phyloP scores from a whole-genome alignment of 2,888 invertebrate species.

The Lapara coniferarum region DNA sequence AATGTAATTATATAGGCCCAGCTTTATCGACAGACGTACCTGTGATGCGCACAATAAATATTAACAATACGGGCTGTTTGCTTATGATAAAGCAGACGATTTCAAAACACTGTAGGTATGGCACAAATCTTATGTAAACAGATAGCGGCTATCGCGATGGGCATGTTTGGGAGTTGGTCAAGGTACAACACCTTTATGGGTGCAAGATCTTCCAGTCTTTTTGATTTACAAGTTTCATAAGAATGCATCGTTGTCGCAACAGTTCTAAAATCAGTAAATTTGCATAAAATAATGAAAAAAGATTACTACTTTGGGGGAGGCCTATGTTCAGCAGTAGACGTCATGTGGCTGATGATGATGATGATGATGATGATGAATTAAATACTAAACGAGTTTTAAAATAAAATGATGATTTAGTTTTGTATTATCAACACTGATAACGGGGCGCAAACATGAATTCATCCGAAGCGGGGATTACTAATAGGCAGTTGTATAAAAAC shows the following conservation, averaged over 20 bases:
- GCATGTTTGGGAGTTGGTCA: slow-evolving; percentile 26
- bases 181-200: slow-evolving; percentile 19
- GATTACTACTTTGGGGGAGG: too few relatives aligned
- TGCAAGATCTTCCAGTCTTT: slow-evolving; percentile 12
- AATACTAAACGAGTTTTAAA: too few relatives aligned
- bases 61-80: slow-evolving; percentile 11
- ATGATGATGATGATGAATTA: too few relatives aligned
- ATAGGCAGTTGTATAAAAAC: not conserved
- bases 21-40: slow-evolving; percentile 20
- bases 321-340: too few relatives aligned
- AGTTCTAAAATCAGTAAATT: not conserved
- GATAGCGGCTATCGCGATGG: slow-evolving; percentile 25
- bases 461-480: not conserved
- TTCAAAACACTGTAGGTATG: slow-evolving; percentile 19
- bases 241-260: not conserved
- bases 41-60: slow-evolving; percentile 23
- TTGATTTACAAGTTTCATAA: slow-evolving; percentile 1
- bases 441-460: not conserved
- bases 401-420: not conserved
- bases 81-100: slow-evolving; percentile 25
- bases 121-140: slow-evolving; percentile 24
- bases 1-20: slow-evolving; percentile 1
- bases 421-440: not conserved
- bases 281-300: too few relatives aligned
- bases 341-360: too few relatives aligned